Percentiles rank a stretch among this genome's conserved stretches.
Conservation (phyloP, 2,797 vertebrate species). For the Eremophila alpestris region DNA sequence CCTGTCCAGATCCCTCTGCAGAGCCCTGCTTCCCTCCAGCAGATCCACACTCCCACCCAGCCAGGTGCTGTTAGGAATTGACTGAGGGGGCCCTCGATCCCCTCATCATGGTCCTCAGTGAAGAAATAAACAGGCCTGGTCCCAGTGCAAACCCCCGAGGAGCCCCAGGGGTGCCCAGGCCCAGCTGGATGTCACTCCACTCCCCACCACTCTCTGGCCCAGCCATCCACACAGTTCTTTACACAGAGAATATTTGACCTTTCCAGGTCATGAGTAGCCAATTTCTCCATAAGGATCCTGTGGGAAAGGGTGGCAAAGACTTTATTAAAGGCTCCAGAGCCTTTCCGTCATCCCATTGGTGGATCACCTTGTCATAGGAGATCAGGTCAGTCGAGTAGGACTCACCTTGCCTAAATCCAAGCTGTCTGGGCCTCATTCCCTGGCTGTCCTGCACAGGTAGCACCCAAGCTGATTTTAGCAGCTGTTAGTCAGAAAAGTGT, state of each 20-base stretch:
- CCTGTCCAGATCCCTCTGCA: background rate
- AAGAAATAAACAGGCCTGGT: background rate
- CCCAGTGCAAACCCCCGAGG: no score
- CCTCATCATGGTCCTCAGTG: background rate
- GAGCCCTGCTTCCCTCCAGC: background rate
- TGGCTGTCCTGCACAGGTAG: background rate
- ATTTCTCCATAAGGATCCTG: background rate
- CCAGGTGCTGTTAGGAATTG: background rate
- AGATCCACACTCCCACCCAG: background rate
- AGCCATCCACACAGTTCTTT: background rate
- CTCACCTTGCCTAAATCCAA: background rate
- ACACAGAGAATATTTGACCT: background rate
- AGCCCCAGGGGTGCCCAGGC: background rate
- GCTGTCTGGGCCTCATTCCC: background rate
- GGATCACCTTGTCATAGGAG: background rate
- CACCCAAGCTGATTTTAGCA: background rate
- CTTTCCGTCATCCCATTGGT: background rate
- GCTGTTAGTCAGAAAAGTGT: background rate
- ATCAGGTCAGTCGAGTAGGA: no score
- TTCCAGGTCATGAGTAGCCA: background rate
- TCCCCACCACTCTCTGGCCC: rapidly evolving
- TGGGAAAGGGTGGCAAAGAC: background rate
- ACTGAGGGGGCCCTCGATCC: rapidly evolving
- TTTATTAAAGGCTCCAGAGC: background rate
- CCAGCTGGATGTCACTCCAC: background rate